Evolutionary conservation across 2,113 vertebrate genomes (phyloP), one percentile per base, ranked within the genome.

Genomic region (Sardina pilchardus): DNA sequence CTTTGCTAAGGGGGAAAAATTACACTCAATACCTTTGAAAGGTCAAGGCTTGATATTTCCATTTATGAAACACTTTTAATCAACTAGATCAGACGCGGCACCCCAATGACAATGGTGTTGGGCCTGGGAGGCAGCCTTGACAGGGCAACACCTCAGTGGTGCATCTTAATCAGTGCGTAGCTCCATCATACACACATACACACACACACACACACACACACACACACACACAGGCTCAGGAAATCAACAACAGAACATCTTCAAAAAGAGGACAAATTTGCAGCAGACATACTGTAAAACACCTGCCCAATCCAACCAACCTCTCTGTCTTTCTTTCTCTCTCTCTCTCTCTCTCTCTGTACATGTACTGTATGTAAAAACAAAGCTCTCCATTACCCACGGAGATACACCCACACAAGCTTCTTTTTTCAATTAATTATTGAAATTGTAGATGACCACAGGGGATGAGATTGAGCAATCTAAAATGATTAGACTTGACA

Each of bases 61-160:
- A 88, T 86, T 88, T 87, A 88, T 88, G 56, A 87, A 89, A 85
- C 80, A 39, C 82, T 82, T 88, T 87, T 88, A 89, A 90, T 89
- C 87, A 88, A 48, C 75, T 21, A 53, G 88, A 47, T 83, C 83
- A 84, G 81, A 81, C 44, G 83, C 50, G 71, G 34, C 82, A 81
- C 81, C 83, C 84, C 67, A 84, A 86, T 80, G 88, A 85, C 85
- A 84, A 80, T 30, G 53, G 42, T 45, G 24, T 71, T 44, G 48
- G 30, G 9, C 5, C 45, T 47, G 45, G 45, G 45, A 47, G 2
- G 4, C 34, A 53, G 30, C 3, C 50, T 81, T 36, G 63, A 67
- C 59, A 63, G 78, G 24, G 50, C 36, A 45, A 14, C 43, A 34
- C 59, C 50, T 24, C 59, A 34, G 4, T 34, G 24, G 36, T 81